Evolutionary conservation across 1,140 invertebrate genomes (phyloP).

Genomic region (Brachionus angularis): DNA sequence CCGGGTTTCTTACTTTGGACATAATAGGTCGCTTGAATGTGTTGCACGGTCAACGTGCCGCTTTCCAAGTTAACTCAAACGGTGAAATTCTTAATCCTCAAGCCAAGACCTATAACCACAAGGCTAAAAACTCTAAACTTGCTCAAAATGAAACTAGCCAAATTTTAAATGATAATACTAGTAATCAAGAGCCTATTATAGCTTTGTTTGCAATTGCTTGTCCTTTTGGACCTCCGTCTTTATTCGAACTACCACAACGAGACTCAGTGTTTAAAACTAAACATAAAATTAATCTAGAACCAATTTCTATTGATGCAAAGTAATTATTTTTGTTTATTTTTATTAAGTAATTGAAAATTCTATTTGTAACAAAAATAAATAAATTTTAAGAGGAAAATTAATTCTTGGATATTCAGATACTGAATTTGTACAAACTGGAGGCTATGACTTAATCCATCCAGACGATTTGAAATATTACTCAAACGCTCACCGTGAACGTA

Average conservation of each 20-base stretch:
- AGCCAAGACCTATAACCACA: slow-evolving; percentile 77
- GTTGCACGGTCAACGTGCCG: slow-evolving; percentile 74
- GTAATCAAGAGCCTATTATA: slow-evolving; percentile 54
- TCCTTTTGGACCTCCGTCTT: slow-evolving; percentile 88
- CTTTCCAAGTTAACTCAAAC: background rate
- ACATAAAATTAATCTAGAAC: slow-evolving; percentile 89
- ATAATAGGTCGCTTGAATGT: slow-evolving; percentile 92
- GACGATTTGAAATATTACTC: slow-evolving; percentile 93
- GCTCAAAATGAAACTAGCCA: background rate
- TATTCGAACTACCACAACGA: slow-evolving; percentile 62
- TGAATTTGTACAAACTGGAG: slow-evolving; percentile 82
- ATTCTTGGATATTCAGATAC: slow-evolving; percentile 85
- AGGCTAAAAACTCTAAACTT: slow-evolving; percentile 44
- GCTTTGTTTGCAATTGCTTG: slow-evolving; percentile 94
- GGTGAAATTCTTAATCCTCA: background rate
- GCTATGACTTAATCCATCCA: slow-evolving; percentile 93
- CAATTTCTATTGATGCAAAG: slow-evolving; percentile 95
- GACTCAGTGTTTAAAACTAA: slow-evolving; percentile 99
- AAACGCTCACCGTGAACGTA: slow-evolving; percentile 97
- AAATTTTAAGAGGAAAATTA: slow-evolving; percentile 89
- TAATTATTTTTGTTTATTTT: slow-evolving; percentile 50
- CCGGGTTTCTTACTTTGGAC: slow-evolving; percentile 95
- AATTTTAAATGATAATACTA: background rate
- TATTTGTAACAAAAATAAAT: no score
- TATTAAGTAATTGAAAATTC: no score